These are phyloP conservation scores for Eledona agricola DNA, from an alignment of 2,888 invertebrate genomes.

Conservation along the genomic window DNA sequence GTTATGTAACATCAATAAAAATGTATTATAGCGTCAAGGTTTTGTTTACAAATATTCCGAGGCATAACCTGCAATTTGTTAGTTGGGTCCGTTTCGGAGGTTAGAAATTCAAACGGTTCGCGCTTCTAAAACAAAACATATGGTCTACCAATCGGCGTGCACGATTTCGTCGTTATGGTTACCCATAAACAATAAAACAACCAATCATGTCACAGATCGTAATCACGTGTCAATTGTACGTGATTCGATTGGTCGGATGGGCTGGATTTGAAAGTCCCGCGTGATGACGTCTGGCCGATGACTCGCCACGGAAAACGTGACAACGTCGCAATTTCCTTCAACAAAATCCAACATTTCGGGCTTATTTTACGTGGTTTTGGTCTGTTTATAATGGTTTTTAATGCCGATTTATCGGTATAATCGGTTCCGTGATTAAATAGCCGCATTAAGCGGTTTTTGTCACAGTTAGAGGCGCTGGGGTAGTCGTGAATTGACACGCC, in stretches of 20 bases:
- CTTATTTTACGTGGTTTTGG: not conserved
- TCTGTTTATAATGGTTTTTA: not conserved
- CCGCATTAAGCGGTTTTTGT: slow-evolving; percentile 2
- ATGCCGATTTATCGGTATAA: not conserved
- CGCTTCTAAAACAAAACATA: slow-evolving; percentile 31
- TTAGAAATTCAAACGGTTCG: slow-evolving; percentile 34
- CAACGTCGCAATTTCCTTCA: slow-evolving; percentile 23
- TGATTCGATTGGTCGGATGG: slow-evolving; percentile 43
- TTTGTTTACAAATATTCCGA: too few relatives aligned
- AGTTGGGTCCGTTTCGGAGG: too few relatives aligned
- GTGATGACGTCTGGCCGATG: slow-evolving; percentile 5
- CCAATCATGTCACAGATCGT: slow-evolving; percentile 42
- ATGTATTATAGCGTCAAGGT: slow-evolving; percentile 17
- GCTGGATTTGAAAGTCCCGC: slow-evolving; percentile 51
- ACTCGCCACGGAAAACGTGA: slow-evolving; percentile 21
- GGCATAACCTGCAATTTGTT: too few relatives aligned
- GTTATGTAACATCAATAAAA: slow-evolving; percentile 18
- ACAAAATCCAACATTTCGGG: not conserved
- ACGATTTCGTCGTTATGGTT: slow-evolving; percentile 44
- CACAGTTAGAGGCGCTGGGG: slow-evolving; percentile 25
- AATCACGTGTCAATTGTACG: slow-evolving; percentile 43
- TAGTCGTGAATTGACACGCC: slow-evolving; percentile 27
- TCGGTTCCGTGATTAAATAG: too few relatives aligned
- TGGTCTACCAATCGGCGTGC: slow-evolving; percentile 42
- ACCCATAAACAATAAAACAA: slow-evolving; percentile 43